These are phyloP conservation scores for Chlorops oryzae DNA, from an alignment of 1,140 invertebrate genomes.

Conservation along the genomic window DNA sequence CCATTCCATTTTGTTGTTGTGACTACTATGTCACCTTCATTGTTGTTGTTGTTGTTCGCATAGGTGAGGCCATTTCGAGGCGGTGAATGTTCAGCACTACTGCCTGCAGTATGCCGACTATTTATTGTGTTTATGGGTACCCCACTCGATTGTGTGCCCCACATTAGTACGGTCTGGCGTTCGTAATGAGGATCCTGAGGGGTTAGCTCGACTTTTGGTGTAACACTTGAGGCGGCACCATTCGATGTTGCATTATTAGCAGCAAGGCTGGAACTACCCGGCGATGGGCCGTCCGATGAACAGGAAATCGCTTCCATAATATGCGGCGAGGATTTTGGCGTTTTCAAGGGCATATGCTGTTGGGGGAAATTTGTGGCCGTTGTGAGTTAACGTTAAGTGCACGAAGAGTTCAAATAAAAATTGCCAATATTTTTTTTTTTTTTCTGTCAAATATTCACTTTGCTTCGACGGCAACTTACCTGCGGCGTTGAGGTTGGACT, in stretches of 20 bases:
- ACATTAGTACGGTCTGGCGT: conserved; percentile 81
- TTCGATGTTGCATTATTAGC: conserved; percentile 22
- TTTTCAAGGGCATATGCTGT: conserved; percentile 42
- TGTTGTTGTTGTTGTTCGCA: conserved; percentile 31
- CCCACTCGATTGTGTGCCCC: conserved; percentile 56
- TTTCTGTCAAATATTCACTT: neutral
- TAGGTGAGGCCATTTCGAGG: conserved; percentile 36
- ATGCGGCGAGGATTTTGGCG: conserved; percentile 45
- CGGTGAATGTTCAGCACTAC: conserved; percentile 19
- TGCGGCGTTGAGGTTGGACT: conserved; percentile 46
- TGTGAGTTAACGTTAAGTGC: no score
- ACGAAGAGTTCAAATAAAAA: neutral
- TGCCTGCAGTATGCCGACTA: conserved; percentile 23
- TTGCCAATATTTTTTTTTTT: no score
- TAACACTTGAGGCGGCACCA: conserved; percentile 45
- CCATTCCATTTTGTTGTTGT: conserved; percentile 41
- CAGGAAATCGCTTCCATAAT: conserved; percentile 46
- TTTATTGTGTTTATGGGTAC: conserved; percentile 30
- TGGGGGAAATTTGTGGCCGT: no score
- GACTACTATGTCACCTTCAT: conserved; percentile 20
- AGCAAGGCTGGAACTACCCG: conserved; percentile 19
- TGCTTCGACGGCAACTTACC: no score
- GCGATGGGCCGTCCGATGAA: conserved; percentile 43
- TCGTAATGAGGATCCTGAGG: conserved; percentile 51
- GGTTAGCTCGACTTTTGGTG: conserved; percentile 45